A percentile compares a stretch with the other conserved stretches of the same genome.
These are phyloP conservation scores for Eudemis profundana DNA, from an alignment of 2,888 invertebrate genomes.

Conservation along the genomic window DNA sequence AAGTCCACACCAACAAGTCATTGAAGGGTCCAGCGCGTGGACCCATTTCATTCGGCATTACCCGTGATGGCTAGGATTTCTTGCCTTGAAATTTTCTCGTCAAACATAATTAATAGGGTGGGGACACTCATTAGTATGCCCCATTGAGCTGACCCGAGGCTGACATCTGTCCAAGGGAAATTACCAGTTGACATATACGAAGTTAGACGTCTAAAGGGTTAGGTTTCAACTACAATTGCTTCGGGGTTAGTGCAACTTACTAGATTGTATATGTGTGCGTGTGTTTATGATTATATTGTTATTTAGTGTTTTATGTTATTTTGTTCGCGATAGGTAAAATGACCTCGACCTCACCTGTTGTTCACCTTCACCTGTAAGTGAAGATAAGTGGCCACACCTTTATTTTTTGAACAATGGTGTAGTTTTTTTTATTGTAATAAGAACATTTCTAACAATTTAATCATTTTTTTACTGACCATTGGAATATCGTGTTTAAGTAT, in stretches of 20 bases:
- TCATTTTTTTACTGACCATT: background rate
- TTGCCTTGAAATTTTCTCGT: conserved; percentile 82
- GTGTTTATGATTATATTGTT: too few relatives aligned
- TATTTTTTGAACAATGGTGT: too few relatives aligned
- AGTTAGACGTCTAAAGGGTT: conserved; percentile 16
- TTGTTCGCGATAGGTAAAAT: too few relatives aligned
- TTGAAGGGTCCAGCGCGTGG: conserved; percentile 68
- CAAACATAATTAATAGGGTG: conserved; percentile 78
- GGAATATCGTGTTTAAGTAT: too few relatives aligned
- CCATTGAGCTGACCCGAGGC: conserved; percentile 65
- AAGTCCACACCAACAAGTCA: conserved; percentile 56
- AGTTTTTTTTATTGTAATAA: too few relatives aligned
- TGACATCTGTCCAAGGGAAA: conserved; percentile 59
- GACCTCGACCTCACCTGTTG: too few relatives aligned
- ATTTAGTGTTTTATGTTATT: too few relatives aligned
- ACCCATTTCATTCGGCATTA: conserved; percentile 84
- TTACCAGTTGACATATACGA: conserved; percentile 35
- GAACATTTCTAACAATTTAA: background rate
- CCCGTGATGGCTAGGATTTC: conserved; percentile 78
- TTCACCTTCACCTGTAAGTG: too few relatives aligned
- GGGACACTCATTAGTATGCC: conserved; percentile 75
- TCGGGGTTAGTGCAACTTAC: conserved; percentile 12
- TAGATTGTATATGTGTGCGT: conserved; percentile 10
- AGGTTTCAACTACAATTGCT: conserved; percentile 24
- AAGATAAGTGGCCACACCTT: too few relatives aligned